Base-by-base conservation (phyloP, 2,113 vertebrate species). In the Hippocampus abdominalis region DNA sequence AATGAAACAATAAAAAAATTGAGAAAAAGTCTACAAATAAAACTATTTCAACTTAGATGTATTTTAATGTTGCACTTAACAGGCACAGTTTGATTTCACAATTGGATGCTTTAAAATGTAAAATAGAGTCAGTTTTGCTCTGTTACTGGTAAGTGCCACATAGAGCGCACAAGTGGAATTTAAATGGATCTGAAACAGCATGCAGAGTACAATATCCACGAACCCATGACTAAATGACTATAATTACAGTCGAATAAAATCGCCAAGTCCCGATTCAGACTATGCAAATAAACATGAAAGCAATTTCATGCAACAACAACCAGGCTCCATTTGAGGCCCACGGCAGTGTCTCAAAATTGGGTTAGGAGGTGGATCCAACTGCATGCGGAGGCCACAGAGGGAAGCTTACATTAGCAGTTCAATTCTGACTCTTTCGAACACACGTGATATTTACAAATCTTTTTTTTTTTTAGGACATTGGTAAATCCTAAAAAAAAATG, bases 321-420 rank as follows among this genome's bases (percentile, higher is more conserved):
- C 68, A 72, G 76, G 92, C 92, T 93, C 93, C 89, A 90, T 90
- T 91, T 91, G 87, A 91, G 91, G 92, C 88, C 91, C 89, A 86
- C 68, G 69, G 72, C 88, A 87, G 88, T 81, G 86, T 72, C 51
- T 75, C 29, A 63, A 79, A 63, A 70, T 36, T 72, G 75, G 0
- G 70, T 82, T 64, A 74, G 79, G 49, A 78, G 61, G 74, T 53
- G 49, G 74, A 72, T 69, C 77, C 62, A 80, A 75, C 32, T 81
- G 72, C 94, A 94, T 94, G 94, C 93, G 90, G 81, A 70, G 70
- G 80, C 71, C 61, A 87, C 39, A 44, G 67, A 54, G 63, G 79
- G 68, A 75, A 12, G 53, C 68, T 81, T 74, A 79, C 84, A 71
- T 71, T 0, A 16, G 18, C 61, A 57, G 78, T 83, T 85, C 80